These are phyloP conservation scores for Lagopus leucura DNA, from an alignment of 2,113 vertebrate species.

Conservation along the genomic window DNA sequence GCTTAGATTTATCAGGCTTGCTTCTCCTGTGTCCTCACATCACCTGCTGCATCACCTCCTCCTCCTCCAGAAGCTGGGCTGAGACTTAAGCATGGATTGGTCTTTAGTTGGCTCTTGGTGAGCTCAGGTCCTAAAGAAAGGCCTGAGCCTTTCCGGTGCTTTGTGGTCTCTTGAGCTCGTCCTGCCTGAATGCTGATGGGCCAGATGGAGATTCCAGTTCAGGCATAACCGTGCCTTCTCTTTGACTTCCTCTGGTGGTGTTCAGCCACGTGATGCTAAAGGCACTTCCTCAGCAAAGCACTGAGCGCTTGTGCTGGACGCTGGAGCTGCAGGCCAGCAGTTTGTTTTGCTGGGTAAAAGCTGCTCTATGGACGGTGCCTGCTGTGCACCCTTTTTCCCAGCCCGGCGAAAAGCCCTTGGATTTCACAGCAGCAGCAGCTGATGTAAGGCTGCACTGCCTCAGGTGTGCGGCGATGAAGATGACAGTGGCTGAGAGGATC, in stretches of 20 bases:
- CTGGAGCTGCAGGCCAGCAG: not conserved
- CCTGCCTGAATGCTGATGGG: not conserved
- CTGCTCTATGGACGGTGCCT: not conserved
- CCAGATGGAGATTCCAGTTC: not conserved
- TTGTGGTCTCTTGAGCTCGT: not conserved
- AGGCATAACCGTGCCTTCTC: not conserved
- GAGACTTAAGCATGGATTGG: not conserved
- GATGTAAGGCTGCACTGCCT: constrained; percentile 26
- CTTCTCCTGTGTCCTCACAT: not conserved
- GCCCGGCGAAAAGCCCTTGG: not conserved
- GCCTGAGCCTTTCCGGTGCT: not conserved
- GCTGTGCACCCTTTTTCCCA: not conserved
- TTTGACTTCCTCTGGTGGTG: not conserved
- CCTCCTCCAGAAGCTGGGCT: not conserved
- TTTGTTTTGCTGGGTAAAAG: not conserved
- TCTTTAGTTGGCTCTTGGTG: not conserved
- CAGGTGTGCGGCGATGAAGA: constrained; percentile 38
- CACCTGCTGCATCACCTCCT: not conserved
- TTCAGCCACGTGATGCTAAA: not conserved
- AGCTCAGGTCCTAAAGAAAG: not conserved
- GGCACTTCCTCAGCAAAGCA: not conserved
- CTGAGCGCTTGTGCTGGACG: not conserved
- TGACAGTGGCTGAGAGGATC: constrained; percentile 47
- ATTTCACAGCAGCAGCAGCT: not conserved
- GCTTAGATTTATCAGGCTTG: not conserved